Evolutionary conservation across 2,113 vertebrate species (phyloP), one percentile per base, ranked within the genome.

Genomic region (Stegastes partitus): DNA sequence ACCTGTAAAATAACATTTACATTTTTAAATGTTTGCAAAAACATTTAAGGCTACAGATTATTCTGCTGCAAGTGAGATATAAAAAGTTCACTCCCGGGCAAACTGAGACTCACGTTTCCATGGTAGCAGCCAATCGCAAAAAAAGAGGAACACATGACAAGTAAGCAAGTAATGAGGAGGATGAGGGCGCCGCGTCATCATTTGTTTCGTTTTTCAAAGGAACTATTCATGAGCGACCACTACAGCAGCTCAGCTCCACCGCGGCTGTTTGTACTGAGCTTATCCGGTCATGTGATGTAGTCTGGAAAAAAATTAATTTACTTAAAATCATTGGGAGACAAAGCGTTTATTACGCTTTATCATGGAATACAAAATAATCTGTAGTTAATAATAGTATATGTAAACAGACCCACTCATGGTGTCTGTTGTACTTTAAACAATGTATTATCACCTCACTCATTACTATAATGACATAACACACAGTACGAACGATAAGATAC

Each of bases 401-500:
- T 42, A 42, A 42, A 42, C 15, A 15, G 12, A 12, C 12, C 12
- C 39, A 15, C 28, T 39, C 23, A n/a, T 16, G 5, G 5, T 37
- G n/a, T 26, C 21, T n/a, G 21, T 12, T 58, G 22, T 51, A 28
- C 28, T 57, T 47, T 42, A 47, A 37, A 58, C n/a, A 15, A 11
- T 18, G n/a, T 23, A 22, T 31, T n/a, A 51, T 56, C 54, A 67
- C 18, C 5, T 31, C 0, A 1, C 6, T 34, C 3, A 34, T 11
- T 19, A 11, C 23, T 1, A 16, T 19, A 50, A 11, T 37, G 54
- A n/a, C n/a, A 65, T 53, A 68, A 72, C 11, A 22, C 50, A 72
- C 58, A 74, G 57, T 65, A 54, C 19, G 1, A 54, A 57, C 62
- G 66, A 75, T 83, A 59, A 68, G 55, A 78, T 25, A 23, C n/a